phyloP scores from a whole-genome alignment of 2,113 vertebrate species.

The Grantiella picta region DNA sequence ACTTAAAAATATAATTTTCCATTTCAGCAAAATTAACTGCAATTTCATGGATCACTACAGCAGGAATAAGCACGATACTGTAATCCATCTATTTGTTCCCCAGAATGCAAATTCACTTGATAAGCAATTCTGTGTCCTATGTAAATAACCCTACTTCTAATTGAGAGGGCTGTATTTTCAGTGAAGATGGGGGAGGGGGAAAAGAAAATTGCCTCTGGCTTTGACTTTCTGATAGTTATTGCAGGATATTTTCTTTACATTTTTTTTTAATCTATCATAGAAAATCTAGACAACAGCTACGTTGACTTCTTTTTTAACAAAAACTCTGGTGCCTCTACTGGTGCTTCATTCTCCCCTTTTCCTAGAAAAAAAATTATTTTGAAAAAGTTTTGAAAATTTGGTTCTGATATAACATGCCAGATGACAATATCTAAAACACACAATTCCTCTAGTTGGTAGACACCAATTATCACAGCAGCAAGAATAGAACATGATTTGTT shows the following conservation, averaged over 20 bases:
- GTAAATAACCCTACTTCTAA: neutral
- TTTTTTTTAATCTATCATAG: neutral
- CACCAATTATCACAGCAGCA: neutral
- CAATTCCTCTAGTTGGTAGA: neutral
- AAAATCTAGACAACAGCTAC: neutral
- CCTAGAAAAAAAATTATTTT: neutral
- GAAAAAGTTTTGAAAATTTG: neutral
- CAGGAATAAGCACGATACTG: constrained; percentile 20
- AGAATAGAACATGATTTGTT: neutral
- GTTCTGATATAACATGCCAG: neutral
- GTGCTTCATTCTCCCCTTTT: neutral
- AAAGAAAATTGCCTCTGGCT: neutral
- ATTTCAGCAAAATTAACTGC: constrained; percentile 62
- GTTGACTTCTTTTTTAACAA: neutral
- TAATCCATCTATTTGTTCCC: constrained; percentile 25
- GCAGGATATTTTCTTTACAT: neutral
- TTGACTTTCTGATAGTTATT: neutral
- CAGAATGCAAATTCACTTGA: constrained; percentile 31
- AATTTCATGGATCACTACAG: constrained; percentile 56
- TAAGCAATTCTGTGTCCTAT: neutral
- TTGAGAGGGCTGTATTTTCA: neutral
- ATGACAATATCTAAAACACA: neutral
- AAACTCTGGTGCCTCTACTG: neutral
- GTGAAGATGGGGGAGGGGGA: neutral
- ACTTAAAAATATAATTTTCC: constrained; percentile 33